These are phyloP conservation scores for Oxyruncus cristatus DNA, from an alignment of 2,113 vertebrate species.

Conservation along the genomic window DNA sequence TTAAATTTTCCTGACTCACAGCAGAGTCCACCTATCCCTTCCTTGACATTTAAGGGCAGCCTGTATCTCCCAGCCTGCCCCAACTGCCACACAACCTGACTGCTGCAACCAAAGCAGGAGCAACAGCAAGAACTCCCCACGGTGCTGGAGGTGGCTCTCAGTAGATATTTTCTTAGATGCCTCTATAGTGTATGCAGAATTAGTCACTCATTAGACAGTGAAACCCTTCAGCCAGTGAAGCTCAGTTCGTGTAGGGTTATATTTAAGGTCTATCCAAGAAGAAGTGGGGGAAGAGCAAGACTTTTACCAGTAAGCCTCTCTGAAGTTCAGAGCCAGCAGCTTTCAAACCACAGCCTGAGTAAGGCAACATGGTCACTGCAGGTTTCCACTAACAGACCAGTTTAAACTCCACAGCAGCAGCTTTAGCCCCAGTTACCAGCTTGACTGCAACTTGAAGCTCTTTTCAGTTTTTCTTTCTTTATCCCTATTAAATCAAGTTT, in stretches of 20 bases:
- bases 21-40: not conserved
- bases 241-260: not conserved
- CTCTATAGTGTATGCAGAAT: not conserved
- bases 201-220: not conserved
- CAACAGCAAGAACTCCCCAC: not conserved
- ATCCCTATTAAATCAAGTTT: not conserved
- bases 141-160: not conserved
- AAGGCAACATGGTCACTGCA: not conserved
- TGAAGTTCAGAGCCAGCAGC: not conserved
- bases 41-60: not conserved
- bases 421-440: not conserved
- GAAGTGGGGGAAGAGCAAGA: not conserved
- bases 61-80: not conserved
- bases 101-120: not conserved
- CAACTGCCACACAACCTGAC: not conserved
- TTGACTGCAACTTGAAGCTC: not conserved
- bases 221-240: not conserved
- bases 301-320: not conserved
- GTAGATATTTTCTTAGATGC: not conserved
- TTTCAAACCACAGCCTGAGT: not conserved
- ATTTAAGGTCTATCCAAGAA: not conserved
- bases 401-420: not conserved
- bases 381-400: not conserved
- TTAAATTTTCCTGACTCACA: not conserved
- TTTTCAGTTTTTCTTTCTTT: not conserved